Evolutionary conservation across 2,888 invertebrate species (phyloP).

Genomic region (Hirtodrosophila duncani): DNA sequence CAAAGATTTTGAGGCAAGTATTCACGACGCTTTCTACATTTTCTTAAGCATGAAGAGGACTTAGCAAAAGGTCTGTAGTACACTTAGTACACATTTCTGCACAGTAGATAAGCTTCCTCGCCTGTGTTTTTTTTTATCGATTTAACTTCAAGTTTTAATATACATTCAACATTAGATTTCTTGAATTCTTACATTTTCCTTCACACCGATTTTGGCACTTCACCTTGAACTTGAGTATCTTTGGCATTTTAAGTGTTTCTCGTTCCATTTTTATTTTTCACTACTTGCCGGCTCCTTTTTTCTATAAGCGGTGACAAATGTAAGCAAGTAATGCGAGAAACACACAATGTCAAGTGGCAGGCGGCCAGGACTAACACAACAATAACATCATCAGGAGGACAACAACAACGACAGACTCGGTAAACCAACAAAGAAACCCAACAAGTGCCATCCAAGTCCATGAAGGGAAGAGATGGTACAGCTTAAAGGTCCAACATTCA

Average conservation of each 20-base stretch:
- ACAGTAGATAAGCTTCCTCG: too few species aligned
- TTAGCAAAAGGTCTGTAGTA: too few species aligned
- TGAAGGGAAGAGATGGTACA: too few species aligned
- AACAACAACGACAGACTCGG: constrained; percentile 8
- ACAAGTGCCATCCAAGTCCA: too few species aligned
- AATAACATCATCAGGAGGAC: constrained; percentile 11
- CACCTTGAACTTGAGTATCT: constrained; percentile 46
- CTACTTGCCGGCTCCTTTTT: not conserved
- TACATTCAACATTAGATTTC: not conserved
- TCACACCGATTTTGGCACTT: constrained; percentile 16
- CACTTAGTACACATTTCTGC: too few species aligned
- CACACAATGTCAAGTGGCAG: constrained; percentile 34
- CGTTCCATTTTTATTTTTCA: constrained; percentile 26
- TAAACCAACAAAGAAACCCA: not conserved
- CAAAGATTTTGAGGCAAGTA: too few species aligned
- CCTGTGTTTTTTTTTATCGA: too few species aligned
- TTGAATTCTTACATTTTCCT: not conserved
- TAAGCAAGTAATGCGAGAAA: constrained; percentile 38
- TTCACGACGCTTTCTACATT: too few species aligned
- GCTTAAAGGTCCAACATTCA: too few species aligned
- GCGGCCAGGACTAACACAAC: constrained; percentile 19
- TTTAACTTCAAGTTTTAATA: too few species aligned
- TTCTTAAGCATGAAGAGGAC: too few species aligned
- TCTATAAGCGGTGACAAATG: constrained; percentile 32
- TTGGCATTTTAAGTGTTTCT: constrained; percentile 37